A percentile compares a stretch with the other conserved stretches of the same genome.
These are phyloP conservation scores for Eumaeus atala DNA, from an alignment of 1,140 invertebrate species.

Conservation along the genomic window DNA sequence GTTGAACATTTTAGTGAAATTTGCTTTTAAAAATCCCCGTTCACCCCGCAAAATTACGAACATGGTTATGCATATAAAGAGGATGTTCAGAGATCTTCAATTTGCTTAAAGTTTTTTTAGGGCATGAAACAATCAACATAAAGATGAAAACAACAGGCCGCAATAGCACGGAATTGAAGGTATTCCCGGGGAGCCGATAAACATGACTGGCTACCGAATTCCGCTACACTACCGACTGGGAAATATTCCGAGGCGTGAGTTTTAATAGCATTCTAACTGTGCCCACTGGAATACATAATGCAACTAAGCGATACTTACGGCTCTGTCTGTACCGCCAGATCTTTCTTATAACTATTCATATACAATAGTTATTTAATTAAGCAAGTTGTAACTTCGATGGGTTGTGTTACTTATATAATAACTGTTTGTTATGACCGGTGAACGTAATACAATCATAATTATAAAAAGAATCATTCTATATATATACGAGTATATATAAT, in stretches of 20 bases:
- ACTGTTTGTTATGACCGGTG: too few relatives aligned
- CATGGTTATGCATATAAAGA: slow-evolving; percentile 8
- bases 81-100: slow-evolving; percentile 4
- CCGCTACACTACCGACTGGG: not conserved
- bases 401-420: too few relatives aligned
- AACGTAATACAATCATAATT: too few relatives aligned
- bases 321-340: too few relatives aligned
- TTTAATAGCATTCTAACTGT: not conserved
- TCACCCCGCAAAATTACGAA: not conserved
- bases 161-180: slow-evolving; percentile 2
- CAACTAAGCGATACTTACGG: too few relatives aligned
- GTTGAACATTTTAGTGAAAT: not conserved
- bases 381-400: too few relatives aligned
- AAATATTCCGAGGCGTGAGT: not conserved
- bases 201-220: slow-evolving; percentile 5
- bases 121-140: slow-evolving; percentile 8
- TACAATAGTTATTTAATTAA: too few relatives aligned
- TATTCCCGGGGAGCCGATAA: slow-evolving; percentile 1
- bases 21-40: too few relatives aligned
- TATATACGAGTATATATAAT: too few relatives aligned
- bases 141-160: slow-evolving; percentile 9
- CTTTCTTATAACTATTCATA: too few relatives aligned
- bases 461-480: too few relatives aligned
- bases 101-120: slow-evolving; percentile 6
- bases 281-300: too few relatives aligned